These are phyloP conservation scores for Ormyrus pomaceus DNA, from an alignment of 2,888 invertebrate genomes.

Conservation along the genomic window DNA sequence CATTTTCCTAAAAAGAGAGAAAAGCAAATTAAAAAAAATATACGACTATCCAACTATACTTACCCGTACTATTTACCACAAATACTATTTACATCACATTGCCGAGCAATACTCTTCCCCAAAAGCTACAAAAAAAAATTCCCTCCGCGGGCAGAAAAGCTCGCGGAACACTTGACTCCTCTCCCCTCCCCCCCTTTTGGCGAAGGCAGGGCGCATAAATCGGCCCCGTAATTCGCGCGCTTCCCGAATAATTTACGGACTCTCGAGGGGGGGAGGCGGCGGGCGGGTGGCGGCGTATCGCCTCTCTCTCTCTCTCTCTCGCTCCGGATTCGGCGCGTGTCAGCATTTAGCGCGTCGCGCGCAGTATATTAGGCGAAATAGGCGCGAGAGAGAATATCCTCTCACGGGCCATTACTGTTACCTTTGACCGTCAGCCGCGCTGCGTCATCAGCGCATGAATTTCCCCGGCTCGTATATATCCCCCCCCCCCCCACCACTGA, in stretches of 20 bases:
- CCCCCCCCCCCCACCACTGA: constrained; percentile 66
- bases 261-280: not conserved
- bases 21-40: no score
- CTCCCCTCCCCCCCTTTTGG: no score
- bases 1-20: no score
- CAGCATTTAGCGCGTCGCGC: constrained; percentile 70
- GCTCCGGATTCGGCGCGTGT: constrained; percentile 63
- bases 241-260: constrained; percentile 31
- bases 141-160: no score
- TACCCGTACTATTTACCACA: no score
- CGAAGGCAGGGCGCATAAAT: not conserved
- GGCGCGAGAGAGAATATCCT: constrained; percentile 64
- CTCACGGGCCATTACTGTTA: constrained; percentile 75
- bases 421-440: constrained; percentile 74
- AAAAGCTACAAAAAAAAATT: no score
- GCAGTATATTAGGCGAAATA: constrained; percentile 75
- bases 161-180: no score
- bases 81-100: no score
- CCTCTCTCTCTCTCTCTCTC: not conserved
- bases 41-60: no score
- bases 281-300: not conserved
- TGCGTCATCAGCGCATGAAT: constrained; percentile 75
- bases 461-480: constrained; percentile 60
- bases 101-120: no score
- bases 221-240: constrained; percentile 9